Base-by-base conservation (phyloP, 2,888 invertebrate species). In the Tineola bisselliella region DNA sequence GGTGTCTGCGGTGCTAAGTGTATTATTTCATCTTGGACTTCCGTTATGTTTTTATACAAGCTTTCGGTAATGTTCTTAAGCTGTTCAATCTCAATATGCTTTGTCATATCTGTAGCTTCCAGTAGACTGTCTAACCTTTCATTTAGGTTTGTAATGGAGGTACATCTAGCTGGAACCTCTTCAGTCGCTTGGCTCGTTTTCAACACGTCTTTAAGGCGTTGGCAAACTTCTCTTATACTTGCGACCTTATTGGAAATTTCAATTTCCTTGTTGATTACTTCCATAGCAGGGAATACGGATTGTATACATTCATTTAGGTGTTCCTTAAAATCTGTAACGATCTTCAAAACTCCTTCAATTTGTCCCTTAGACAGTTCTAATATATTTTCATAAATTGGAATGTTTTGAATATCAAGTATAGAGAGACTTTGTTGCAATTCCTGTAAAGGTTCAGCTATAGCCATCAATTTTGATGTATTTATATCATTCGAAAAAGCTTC, bases 371-470 rank as follows among this genome's bases (percentile, higher is more conserved):
- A 71, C 64, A 79, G 70, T 68, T 81, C 77, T 71, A 79, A 67
- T 65, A 79, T 72, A 70, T 77, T 72, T 75, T 82, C 80, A 66
- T 75, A 81, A 66, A 79, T 68, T 75, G 80, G 78, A 77, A 84
- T 80, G 75, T 82, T 78, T 67, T 66, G 73, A 62, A 68, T 67
- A 65, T 83, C 79, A 70, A 84, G 66, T 59, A 79, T 70, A 58
- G 78, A 79, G 62, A 87, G 72, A 70, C 74, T 72, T 65, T 82
- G 73, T 43, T 77, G 76, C 11, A 84, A 66, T 63, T 79, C 79
- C 64, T 76, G 77, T 72, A 84, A 75, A 0, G 84, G 84, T 60
- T 81, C 75, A 25, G 81, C 80, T 62, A 88, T 75, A 12, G 71
- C 70, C 57, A 69, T 66, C 59, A 87, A 66, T 66, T 79, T 78